Percentiles rank a stretch among this genome's conserved stretches.
phyloP scores from a whole-genome alignment of 2,113 vertebrate species.

The Chelonoidis abingdonii region DNA sequence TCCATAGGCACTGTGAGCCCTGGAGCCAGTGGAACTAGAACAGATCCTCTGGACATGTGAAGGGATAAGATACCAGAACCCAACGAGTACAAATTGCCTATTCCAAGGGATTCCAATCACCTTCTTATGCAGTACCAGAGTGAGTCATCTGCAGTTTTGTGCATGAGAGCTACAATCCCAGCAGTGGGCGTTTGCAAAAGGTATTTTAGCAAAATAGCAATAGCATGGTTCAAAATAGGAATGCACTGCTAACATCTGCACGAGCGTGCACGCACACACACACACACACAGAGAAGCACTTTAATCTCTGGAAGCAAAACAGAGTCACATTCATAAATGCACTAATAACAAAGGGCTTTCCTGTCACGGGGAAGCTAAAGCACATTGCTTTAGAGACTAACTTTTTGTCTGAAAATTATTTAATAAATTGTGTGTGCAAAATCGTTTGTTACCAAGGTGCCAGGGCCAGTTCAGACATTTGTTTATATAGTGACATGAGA shows the following conservation, averaged over 20 bases:
- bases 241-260: constrained; percentile 39
- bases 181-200: constrained; percentile 40
- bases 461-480: constrained; percentile 41
- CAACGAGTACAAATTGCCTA: not conserved
- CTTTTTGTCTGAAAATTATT: constrained; percentile 48
- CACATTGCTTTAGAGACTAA: constrained; percentile 31
- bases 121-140: not conserved
- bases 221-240: constrained; percentile 32
- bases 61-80: not conserved
- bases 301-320: constrained; percentile 58
- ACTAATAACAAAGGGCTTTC: constrained; percentile 56
- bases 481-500: constrained; percentile 26
- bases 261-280: constrained; percentile 33
- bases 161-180: constrained; percentile 28
- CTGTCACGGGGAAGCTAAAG: constrained; percentile 44
- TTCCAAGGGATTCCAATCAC: not conserved
- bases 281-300: constrained; percentile 39
- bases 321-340: constrained; percentile 2
- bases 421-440: constrained; percentile 56
- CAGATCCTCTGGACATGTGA: not conserved
- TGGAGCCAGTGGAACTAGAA: not conserved
- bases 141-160: not conserved
- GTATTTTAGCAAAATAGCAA: constrained; percentile 35
- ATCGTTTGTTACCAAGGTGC: constrained; percentile 51
- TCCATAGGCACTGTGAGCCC: rapidly evolving